phyloP scores from a whole-genome alignment of 1,140 invertebrate species.

The Meloidogyne exigua region DNA sequence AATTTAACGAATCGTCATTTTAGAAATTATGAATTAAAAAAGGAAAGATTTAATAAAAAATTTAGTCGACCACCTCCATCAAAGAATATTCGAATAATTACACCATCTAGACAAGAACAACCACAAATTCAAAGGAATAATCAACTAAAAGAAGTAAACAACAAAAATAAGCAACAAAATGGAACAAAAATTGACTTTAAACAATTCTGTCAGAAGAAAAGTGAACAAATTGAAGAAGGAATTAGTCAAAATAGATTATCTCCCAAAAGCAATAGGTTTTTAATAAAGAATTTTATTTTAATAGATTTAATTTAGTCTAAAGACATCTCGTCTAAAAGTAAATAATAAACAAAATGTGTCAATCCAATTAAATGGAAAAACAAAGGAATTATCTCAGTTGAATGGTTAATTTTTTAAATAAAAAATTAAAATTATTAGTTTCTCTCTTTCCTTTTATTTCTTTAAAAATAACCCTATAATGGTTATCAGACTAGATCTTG shows the following conservation, averaged over 20 bases:
- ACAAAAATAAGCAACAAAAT: background rate
- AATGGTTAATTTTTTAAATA: background rate
- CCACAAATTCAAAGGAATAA: background rate
- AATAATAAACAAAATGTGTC: background rate
- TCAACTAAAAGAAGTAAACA: background rate
- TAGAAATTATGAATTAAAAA: too few relatives aligned
- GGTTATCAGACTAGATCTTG: too few relatives aligned
- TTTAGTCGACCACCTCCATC: background rate
- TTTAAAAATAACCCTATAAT: too few relatives aligned
- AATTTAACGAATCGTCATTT: too few relatives aligned
- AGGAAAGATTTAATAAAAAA: too few relatives aligned
- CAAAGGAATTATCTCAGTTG: background rate
- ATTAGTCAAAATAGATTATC: background rate
- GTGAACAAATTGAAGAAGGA: background rate
- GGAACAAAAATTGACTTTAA: background rate
- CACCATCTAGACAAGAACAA: background rate
- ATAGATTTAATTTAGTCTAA: too few relatives aligned
- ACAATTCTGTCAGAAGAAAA: background rate
- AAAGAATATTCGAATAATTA: background rate
- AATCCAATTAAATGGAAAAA: background rate
- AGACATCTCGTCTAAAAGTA: too few relatives aligned
- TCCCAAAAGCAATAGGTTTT: too few relatives aligned
- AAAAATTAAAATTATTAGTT: background rate
- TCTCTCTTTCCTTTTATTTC: too few relatives aligned
- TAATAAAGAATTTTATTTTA: too few relatives aligned